Evolutionary conservation across 1,140 invertebrate genomes (phyloP).

Genomic region (Bombus pyrosoma): DNA sequence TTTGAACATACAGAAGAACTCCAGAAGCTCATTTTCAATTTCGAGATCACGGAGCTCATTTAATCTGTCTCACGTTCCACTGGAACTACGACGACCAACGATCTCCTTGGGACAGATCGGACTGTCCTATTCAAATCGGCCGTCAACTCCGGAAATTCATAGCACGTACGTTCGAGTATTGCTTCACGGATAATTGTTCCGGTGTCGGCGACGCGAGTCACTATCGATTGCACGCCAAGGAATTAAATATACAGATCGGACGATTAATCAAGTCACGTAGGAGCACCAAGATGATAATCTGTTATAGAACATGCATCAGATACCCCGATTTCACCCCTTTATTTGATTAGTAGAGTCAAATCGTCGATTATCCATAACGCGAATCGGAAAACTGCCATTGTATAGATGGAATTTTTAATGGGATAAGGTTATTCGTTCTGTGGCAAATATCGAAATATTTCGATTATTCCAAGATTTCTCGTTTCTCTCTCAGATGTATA

Average conservation of each 20-base stretch:
- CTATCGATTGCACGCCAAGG: slow-evolving; percentile 54
- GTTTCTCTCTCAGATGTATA: not conserved
- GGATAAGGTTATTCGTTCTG: too few relatives aligned
- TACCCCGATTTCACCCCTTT: not conserved
- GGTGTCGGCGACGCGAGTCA: slow-evolving; percentile 13
- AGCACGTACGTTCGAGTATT: slow-evolving; percentile 16
- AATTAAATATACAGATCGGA: slow-evolving; percentile 59
- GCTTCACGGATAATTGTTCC: slow-evolving; percentile 51
- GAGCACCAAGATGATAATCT: slow-evolving; percentile 37
- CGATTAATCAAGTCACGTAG: slow-evolving; percentile 61
- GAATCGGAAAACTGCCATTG: slow-evolving; percentile 4
- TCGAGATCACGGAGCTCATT: not conserved
- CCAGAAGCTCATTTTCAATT: not conserved
- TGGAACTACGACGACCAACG: not conserved
- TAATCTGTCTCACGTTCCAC: not conserved
- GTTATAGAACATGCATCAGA: slow-evolving; percentile 35
- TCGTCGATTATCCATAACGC: slow-evolving; percentile 18
- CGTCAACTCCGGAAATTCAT: slow-evolving; percentile 16
- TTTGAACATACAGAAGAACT: not conserved
- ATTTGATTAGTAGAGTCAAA: not conserved
- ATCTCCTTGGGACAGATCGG: slow-evolving; percentile 15
- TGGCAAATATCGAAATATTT: not conserved
- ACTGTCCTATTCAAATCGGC: slow-evolving; percentile 6
- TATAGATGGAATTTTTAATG: slow-evolving; percentile 15
- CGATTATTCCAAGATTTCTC: too few relatives aligned